phyloP scores from a whole-genome alignment of 2,113 vertebrate species.

The Callipepla californica region DNA sequence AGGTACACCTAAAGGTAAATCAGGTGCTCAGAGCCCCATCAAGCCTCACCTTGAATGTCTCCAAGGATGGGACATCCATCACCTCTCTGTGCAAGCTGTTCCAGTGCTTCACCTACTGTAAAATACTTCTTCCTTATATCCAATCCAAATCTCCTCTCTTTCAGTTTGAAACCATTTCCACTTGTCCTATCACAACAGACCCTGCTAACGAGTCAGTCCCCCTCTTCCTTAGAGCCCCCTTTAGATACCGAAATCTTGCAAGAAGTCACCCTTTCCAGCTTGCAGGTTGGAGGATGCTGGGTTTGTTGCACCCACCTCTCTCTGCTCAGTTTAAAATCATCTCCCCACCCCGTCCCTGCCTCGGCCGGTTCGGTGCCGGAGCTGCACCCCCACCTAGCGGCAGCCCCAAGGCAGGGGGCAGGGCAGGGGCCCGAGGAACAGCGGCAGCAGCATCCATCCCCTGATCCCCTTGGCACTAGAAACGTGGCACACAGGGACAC shows the following conservation, averaged over 20 bases:
- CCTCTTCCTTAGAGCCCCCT: too few species aligned
- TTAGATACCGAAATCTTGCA: not conserved
- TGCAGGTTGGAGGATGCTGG: rapidly evolving
- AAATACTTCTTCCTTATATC: too few species aligned
- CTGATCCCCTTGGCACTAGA: not conserved
- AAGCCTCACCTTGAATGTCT: not conserved
- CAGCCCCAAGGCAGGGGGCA: not conserved
- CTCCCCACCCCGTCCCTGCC: not conserved
- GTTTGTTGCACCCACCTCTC: rapidly evolving
- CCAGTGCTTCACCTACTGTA: not conserved
- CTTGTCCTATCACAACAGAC: too few species aligned
- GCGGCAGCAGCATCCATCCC: rapidly evolving
- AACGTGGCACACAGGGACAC: too few species aligned
- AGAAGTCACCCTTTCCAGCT: rapidly evolving
- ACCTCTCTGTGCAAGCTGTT: not conserved
- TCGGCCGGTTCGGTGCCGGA: not conserved
- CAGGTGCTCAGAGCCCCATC: too few species aligned
- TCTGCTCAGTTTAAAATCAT: not conserved
- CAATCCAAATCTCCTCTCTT: too few species aligned
- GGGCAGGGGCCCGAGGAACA: too few species aligned
- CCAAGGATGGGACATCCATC: too few species aligned
- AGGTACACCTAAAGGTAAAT: too few species aligned
- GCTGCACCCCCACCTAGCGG: slow-evolving; percentile 66
- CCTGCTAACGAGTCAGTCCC: too few species aligned
- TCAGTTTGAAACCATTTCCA: too few species aligned